Evolutionary conservation across 2,888 invertebrate species (phyloP).

Genomic region (Platycnemis pennipes): DNA sequence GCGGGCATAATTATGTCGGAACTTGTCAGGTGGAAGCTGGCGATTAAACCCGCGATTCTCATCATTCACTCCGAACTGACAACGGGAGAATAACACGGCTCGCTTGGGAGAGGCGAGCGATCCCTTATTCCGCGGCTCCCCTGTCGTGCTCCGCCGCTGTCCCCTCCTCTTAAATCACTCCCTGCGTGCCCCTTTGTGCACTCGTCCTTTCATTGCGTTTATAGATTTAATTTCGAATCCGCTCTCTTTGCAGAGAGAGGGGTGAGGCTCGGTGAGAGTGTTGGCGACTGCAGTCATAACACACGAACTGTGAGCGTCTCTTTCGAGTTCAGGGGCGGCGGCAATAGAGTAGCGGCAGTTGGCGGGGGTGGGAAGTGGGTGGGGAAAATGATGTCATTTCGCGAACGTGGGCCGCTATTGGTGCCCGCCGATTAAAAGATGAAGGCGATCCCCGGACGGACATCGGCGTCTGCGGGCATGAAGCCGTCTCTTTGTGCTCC

Average conservation of each 20-base stretch:
- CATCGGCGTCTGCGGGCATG: not conserved
- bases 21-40: not conserved
- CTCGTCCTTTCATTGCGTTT: not conserved
- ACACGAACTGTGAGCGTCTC: not conserved
- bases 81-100: not conserved
- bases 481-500: not conserved
- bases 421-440: slow-evolving; percentile 8
- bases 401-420: not conserved
- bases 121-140: not conserved
- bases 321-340: not conserved
- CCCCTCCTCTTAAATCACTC: not conserved
- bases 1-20: not conserved
- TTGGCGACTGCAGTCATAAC: not conserved
- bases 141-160: not conserved
- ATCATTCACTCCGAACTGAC: not conserved
- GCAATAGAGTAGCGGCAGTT: not conserved
- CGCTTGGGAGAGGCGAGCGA: not conserved
- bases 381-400: not conserved
- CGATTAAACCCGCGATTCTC: not conserved
- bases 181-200: not conserved
- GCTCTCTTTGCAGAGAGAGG: not conserved
- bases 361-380: not conserved
- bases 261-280: not conserved
- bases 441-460: not conserved
- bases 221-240: not conserved